A percentile compares a stretch with the other conserved stretches of the same genome.
phyloP scores from a whole-genome alignment of 2,888 invertebrate species.

The Drosophila subsilvestris region DNA sequence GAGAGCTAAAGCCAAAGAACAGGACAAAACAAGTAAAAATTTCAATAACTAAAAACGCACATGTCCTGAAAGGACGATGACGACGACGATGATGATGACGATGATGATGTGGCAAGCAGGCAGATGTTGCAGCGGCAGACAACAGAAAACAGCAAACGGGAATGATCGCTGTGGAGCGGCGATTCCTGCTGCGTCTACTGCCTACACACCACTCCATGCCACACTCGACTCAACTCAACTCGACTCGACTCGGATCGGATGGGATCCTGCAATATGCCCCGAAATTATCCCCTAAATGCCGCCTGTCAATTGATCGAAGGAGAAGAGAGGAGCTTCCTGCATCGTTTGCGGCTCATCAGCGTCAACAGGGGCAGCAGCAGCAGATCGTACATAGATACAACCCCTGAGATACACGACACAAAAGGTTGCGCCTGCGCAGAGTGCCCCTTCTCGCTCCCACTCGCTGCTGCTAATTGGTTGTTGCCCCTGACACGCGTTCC shows the following conservation, averaged over 20 bases:
- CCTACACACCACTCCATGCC: constrained; percentile 53
- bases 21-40: constrained; percentile 79
- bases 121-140: constrained; percentile 13
- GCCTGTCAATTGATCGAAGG: constrained; percentile 63
- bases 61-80: constrained; percentile 59
- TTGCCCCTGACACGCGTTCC: constrained; percentile 75
- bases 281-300: constrained; percentile 77
- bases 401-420: constrained; percentile 43
- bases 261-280: constrained; percentile 69
- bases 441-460: constrained; percentile 31
- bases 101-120: constrained; percentile 17
- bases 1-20: constrained; percentile 1
- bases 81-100: constrained; percentile 4
- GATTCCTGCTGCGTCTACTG: constrained; percentile 57
- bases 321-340: constrained; percentile 67
- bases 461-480: constrained; percentile 64
- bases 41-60: constrained; percentile 80
- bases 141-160: constrained; percentile 44
- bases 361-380: constrained; percentile 51
- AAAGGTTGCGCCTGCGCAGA: constrained; percentile 63
- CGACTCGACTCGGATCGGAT: constrained; percentile 27
- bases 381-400: constrained; percentile 20
- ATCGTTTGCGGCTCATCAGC: constrained; percentile 77
- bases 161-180: constrained; percentile 64
- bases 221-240: not conserved